phyloP scores from a whole-genome alignment of 64 coral and sea anemone species.

The Cladopsammia gracilis region DNA sequence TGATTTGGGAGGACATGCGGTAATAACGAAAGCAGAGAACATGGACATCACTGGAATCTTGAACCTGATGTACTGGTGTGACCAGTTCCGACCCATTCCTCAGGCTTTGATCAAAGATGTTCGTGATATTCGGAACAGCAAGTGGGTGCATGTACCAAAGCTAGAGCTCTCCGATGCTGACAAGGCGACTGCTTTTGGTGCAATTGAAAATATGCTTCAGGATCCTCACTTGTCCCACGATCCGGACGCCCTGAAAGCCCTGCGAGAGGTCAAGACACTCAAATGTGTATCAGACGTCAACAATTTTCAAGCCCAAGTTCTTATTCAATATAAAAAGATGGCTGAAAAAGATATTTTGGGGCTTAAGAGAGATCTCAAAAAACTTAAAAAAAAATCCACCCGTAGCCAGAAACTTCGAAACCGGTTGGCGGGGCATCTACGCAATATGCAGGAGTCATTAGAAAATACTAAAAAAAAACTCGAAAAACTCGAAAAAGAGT shows the following conservation, averaged over 20 bases:
- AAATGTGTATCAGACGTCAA: neutral
- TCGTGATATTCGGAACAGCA: conserved; percentile 45
- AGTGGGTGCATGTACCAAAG: conserved; percentile 35
- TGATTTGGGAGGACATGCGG: neutral
- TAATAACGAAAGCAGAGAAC: neutral
- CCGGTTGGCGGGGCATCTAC: neutral
- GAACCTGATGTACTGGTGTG: conserved; percentile 72
- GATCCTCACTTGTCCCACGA: conserved; percentile 23
- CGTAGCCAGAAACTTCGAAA: neutral
- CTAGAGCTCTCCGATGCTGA: conserved; percentile 20
- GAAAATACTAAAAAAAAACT: neutral
- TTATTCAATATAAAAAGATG: neutral
- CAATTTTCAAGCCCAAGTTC: neutral
- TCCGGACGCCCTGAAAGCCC: conserved; percentile 1
- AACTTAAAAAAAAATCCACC: neutral
- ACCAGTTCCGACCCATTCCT: conserved; percentile 29
- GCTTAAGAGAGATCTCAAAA: too few species aligned
- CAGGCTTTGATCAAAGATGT: conserved; percentile 4
- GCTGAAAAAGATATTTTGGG: neutral
- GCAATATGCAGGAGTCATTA: neutral
- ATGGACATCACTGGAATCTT: conserved; percentile 64
- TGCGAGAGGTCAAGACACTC: neutral
- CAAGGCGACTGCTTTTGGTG: neutral
- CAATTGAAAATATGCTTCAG: conserved; percentile 52
- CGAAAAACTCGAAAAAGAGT: neutral